Percentiles rank a stretch among this genome's conserved stretches.
These are phyloP conservation scores for Cephus sareptanus DNA, from an alignment of 2,888 invertebrate species.

Conservation along the genomic window DNA sequence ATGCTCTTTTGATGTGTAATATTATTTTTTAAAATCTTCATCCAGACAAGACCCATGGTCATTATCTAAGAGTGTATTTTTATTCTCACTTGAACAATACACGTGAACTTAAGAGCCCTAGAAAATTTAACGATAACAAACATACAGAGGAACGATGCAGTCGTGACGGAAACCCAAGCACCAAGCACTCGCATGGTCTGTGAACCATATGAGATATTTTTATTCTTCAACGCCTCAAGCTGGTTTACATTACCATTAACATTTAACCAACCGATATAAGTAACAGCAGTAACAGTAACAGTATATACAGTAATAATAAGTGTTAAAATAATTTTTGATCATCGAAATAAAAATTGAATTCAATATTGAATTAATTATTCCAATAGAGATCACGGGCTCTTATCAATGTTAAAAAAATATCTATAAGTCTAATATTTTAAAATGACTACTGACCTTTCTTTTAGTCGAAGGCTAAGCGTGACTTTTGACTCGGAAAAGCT, in stretches of 20 bases:
- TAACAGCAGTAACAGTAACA: no score
- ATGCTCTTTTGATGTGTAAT: no score
- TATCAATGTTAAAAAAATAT: neutral
- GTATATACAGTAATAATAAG: no score
- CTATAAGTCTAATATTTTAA: neutral
- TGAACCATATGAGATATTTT: neutral
- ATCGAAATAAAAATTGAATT: no score
- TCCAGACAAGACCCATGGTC: no score
- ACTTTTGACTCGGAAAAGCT: neutral
- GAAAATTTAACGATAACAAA: neutral
- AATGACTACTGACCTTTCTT: neutral
- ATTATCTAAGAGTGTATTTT: neutral
- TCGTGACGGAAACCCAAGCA: slow-evolving; percentile 2
- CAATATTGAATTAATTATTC: neutral
- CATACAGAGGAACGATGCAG: neutral
- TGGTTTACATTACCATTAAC: neutral
- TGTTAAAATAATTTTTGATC: no score
- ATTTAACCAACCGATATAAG: neutral
- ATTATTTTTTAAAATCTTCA: no score
- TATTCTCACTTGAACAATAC: neutral
- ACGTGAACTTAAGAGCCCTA: neutral
- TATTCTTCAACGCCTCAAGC: neutral
- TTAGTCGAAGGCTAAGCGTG: no score
- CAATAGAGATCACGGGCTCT: neutral
- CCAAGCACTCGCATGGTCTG: neutral